These are phyloP conservation scores for rabbit (Oryctolagus cuniculus) DNA, from an alignment of 2,113 vertebrate genomes.

Conservation along the genomic window DNA sequence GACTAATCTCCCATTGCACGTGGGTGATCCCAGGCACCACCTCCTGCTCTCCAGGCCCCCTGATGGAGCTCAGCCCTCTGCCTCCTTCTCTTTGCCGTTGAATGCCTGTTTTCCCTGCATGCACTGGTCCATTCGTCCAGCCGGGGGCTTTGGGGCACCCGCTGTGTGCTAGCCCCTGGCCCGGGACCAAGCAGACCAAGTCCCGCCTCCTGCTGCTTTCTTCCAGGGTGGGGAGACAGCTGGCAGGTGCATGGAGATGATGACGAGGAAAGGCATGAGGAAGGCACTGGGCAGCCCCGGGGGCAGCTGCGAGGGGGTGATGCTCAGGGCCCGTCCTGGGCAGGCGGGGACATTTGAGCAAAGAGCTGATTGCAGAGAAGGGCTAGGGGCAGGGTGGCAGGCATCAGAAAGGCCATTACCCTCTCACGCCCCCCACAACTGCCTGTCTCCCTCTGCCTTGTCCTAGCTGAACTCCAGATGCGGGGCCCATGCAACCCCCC, in stretches of 20 bases:
- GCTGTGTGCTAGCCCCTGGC: background rate
- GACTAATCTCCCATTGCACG: background rate
- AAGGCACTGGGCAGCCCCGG: accelerated
- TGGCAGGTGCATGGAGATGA: background rate
- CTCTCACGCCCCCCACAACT: accelerated
- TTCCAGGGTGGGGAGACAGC: background rate
- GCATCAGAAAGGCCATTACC: background rate
- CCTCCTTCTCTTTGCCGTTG: too few species aligned
- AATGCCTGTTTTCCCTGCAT: background rate
- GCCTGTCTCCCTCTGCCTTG: background rate
- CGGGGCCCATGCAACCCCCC: background rate
- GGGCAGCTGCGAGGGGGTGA: accelerated
- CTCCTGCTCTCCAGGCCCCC: background rate
- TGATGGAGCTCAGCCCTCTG: accelerated
- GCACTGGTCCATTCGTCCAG: background rate
- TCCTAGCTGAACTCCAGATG: too few species aligned
- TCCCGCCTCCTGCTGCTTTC: background rate
- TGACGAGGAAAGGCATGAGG: background rate
- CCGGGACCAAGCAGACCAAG: background rate
- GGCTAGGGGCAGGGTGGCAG: too few species aligned
- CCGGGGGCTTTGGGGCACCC: background rate
- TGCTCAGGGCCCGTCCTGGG: too few species aligned
- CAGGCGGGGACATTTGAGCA: background rate
- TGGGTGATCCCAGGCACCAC: background rate
- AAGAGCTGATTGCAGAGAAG: background rate